Evolutionary conservation across 2,888 invertebrate genomes (phyloP).

Genomic region (Resseliella maxima): DNA sequence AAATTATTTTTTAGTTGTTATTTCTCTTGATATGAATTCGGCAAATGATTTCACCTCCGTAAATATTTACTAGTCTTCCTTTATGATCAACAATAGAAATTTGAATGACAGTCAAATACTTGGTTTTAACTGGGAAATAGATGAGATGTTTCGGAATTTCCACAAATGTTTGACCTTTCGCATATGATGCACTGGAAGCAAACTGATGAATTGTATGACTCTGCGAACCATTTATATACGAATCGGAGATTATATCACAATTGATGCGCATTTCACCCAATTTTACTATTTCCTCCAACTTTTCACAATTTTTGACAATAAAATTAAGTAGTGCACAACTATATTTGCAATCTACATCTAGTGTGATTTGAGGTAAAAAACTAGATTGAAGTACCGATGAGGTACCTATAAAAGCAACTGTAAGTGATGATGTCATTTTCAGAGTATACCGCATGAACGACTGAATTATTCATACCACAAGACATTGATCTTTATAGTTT

Average conservation of each 20-base stretch:
- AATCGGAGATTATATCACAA: conserved; percentile 62
- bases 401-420: conserved; percentile 28
- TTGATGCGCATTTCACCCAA: conserved; percentile 62
- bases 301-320: conserved; percentile 10
- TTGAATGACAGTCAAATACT: conserved; percentile 61
- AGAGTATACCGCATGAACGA: not conserved
- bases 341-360: not conserved
- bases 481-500: conserved; percentile 17
- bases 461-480: not conserved
- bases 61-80: conserved; percentile 59
- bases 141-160: conserved; percentile 63
- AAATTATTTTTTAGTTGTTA: conserved; percentile 60
- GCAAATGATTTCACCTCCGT: conserved; percentile 42
- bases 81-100: conserved; percentile 63
- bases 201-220: conserved; percentile 64
- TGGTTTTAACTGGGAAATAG: conserved; percentile 63
- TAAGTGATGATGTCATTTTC: conserved; percentile 31
- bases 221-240: conserved; percentile 61
- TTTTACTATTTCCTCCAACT: conserved; percentile 60
- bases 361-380: conserved; percentile 12
- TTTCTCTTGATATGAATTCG: conserved; percentile 58
- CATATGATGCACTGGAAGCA: conserved; percentile 60
- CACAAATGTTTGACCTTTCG: conserved; percentile 64
- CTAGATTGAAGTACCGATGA: not conserved
- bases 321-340: conserved; percentile 24